A percentile compares a stretch with the other conserved stretches of the same genome.
These are phyloP conservation scores for Matsumyia berberina DNA, from an alignment of 2,888 invertebrate genomes.

Conservation along the genomic window DNA sequence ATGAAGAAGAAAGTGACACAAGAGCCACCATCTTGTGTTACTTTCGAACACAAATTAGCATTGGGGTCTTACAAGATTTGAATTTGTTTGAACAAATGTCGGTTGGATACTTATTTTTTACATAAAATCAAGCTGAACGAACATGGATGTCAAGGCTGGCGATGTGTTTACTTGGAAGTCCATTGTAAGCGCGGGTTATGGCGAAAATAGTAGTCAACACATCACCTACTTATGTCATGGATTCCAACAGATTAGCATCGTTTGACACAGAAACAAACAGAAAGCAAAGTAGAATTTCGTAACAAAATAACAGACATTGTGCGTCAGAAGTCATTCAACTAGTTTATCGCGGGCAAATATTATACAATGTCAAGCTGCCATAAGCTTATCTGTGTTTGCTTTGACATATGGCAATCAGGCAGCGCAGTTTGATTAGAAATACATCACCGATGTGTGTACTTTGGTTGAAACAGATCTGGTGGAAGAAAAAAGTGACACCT, in stretches of 20 bases:
- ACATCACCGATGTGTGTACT: too few relatives aligned
- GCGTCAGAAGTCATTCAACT: constrained; percentile 14
- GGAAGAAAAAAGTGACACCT: too few relatives aligned
- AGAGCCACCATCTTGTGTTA: constrained; percentile 5
- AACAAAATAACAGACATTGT: constrained; percentile 9
- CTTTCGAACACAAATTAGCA: constrained; percentile 41
- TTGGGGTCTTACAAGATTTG: constrained; percentile 1
- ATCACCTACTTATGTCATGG: not conserved
- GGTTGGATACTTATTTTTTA: not conserved
- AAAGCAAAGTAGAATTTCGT: constrained; percentile 12
- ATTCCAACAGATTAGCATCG: constrained; percentile 19
- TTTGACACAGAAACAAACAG: constrained; percentile 21
- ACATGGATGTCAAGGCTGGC: constrained; percentile 40
- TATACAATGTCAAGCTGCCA: not conserved
- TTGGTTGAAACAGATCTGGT: too few relatives aligned
- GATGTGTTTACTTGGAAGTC: constrained; percentile 2
- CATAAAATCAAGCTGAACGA: constrained; percentile 30
- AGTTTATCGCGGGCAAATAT: not conserved
- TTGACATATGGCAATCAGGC: not conserved
- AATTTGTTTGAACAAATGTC: constrained; percentile 2
- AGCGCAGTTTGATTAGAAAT: too few relatives aligned
- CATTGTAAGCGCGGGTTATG: not conserved
- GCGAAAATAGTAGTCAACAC: not conserved
- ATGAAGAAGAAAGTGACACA: constrained; percentile 38
- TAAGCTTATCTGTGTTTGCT: not conserved